Evolutionary conservation across 1,140 invertebrate species (phyloP).

Genomic region (Achatina immaculata): DNA sequence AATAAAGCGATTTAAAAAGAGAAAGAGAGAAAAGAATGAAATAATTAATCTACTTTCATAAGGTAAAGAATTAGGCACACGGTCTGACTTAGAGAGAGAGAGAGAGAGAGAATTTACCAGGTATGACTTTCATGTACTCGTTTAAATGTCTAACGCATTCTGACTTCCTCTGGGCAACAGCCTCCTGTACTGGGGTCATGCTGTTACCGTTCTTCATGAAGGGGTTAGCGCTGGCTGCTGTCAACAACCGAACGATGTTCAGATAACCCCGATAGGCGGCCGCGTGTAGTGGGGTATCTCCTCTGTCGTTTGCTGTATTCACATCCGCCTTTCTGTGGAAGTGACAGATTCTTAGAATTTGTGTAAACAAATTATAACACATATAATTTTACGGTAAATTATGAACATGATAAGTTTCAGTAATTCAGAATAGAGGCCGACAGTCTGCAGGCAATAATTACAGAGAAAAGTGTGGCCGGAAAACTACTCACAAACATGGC

Average conservation of each 20-base stretch:
- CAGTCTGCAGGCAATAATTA: no score
- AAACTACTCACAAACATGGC: no score
- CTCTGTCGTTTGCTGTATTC: slow-evolving; percentile 48
- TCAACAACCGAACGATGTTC: slow-evolving; percentile 53
- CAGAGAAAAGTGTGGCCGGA: no score
- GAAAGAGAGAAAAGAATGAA: no score
- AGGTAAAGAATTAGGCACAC: no score
- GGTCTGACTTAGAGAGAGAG: background rate
- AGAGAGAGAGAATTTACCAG: background rate
- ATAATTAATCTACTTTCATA: no score
- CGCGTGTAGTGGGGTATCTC: slow-evolving; percentile 59
- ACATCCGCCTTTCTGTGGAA: slow-evolving; percentile 44
- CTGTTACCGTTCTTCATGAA: slow-evolving; percentile 43
- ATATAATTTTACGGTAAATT: no score
- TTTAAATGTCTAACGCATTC: background rate
- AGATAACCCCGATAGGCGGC: slow-evolving; percentile 54
- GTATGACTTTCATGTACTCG: background rate
- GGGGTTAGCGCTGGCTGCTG: slow-evolving; percentile 52
- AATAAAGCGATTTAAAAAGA: no score
- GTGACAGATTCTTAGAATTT: no score
- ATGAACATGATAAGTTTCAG: no score
- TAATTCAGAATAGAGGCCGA: no score
- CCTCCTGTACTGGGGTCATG: slow-evolving; percentile 46
- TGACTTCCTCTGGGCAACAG: background rate
- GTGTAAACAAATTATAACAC: no score